Conservation (phyloP, 37 sponge, comb jelly and placozoan species). For the Trichoplax adhaerens region DNA sequence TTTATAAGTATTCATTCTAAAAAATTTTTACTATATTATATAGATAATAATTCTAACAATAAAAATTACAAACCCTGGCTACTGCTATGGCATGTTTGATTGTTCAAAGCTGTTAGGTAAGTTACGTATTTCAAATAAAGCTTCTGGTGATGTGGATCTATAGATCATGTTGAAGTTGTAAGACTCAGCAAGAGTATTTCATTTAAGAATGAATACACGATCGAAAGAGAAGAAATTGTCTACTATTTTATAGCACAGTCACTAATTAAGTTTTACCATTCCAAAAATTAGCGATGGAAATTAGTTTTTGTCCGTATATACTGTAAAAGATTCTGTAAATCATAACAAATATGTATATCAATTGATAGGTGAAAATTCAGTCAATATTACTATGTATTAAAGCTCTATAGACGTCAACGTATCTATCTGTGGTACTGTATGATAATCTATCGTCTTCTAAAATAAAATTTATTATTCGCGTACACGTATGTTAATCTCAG, state of each 20-base stretch:
- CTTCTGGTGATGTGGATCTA: constrained; percentile 44
- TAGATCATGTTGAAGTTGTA: background rate
- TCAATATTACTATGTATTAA: no score
- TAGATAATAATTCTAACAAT: background rate
- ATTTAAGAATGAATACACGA: background rate
- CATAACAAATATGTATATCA: background rate
- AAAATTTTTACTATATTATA: background rate
- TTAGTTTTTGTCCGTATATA: background rate
- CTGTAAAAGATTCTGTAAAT: constrained; percentile 9
- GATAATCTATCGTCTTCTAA: no score
- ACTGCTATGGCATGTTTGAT: constrained; percentile 18
- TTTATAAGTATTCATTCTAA: background rate
- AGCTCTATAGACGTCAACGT: no score
- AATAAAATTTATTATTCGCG: no score
- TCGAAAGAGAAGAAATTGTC: background rate
- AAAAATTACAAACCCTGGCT: background rate
- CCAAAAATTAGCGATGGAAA: constrained; percentile 18
- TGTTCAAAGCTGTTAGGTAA: constrained; percentile 32
- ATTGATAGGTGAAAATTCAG: no score
- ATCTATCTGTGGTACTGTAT: no score
- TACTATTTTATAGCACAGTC: constrained; percentile 56
- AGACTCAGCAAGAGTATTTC: background rate
- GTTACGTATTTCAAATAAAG: constrained; percentile 22
- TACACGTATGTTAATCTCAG: no score
- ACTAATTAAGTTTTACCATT: constrained; percentile 34